Evolutionary conservation across 2,888 invertebrate genomes (phyloP).

Genomic region (Sylvicola cinctus): DNA sequence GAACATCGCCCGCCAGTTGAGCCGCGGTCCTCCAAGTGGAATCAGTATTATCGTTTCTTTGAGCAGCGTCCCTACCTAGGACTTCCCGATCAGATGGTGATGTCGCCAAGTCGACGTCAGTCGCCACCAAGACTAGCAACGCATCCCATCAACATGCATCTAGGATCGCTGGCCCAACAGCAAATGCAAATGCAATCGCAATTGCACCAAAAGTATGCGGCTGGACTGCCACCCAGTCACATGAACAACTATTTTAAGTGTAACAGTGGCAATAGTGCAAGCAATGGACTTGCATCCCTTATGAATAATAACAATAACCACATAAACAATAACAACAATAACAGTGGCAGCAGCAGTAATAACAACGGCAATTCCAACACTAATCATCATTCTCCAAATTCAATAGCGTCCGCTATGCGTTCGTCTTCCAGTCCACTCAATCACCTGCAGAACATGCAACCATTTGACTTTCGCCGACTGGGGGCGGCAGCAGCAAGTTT

Average conservation of each 20-base stretch:
- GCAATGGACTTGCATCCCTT: no score
- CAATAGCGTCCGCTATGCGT: constrained; percentile 5
- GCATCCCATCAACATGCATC: constrained; percentile 27
- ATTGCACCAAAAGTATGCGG: constrained; percentile 23
- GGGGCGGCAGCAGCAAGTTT: constrained; percentile 28
- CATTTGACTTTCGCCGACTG: constrained; percentile 74
- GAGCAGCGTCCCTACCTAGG: no score
- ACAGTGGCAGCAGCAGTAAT: constrained; percentile 5
- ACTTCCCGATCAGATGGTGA: constrained; percentile 32
- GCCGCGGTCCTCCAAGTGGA: no score
- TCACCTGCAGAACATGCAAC: constrained; percentile 86
- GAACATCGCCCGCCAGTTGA: no score
- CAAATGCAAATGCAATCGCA: constrained; percentile 24
- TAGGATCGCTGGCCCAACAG: constrained; percentile 20
- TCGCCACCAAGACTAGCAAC: constrained; percentile 34
- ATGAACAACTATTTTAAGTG: constrained; percentile 19
- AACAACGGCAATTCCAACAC: no score
- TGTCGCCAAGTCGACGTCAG: constrained; percentile 46
- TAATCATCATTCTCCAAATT: constrained; percentile 8
- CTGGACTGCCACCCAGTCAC: constrained; percentile 15
- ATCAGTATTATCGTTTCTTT: no score
- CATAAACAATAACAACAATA: constrained; percentile 6
- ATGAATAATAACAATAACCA: no score
- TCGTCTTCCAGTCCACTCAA: constrained; percentile 49
- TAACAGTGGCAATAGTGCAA: constrained; percentile 7